Evolutionary conservation across 2,113 vertebrate genomes (phyloP).

Genomic region (Coptodon rendalli): DNA sequence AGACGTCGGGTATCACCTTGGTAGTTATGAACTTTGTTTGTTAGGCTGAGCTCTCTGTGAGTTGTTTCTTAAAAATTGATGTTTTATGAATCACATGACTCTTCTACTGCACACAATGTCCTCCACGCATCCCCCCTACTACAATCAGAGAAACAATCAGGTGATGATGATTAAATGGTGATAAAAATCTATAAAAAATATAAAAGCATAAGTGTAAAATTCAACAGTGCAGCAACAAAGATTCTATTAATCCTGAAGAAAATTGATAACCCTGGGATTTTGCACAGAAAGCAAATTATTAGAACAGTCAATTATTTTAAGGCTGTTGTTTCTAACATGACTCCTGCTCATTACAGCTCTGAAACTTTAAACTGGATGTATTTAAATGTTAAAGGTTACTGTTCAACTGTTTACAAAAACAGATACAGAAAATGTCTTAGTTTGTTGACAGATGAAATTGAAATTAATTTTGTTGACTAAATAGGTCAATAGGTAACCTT

Average conservation of each 20-base stretch:
- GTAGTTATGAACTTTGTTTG: background rate
- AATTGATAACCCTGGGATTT: background rate
- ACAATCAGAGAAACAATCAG: background rate
- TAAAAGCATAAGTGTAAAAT: background rate
- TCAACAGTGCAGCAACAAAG: background rate
- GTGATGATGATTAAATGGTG: background rate
- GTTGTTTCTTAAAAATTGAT: background rate
- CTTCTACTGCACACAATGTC: background rate
- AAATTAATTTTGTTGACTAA: background rate
- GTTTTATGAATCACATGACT: background rate
- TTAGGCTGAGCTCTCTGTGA: background rate
- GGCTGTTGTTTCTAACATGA: background rate
- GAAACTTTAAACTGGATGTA: background rate
- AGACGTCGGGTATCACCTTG: background rate
- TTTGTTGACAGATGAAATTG: background rate
- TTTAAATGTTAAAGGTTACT: background rate
- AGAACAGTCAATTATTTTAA: background rate
- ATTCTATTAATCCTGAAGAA: background rate
- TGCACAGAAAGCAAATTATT: background rate
- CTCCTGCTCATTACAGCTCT: background rate
- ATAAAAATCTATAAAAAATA: background rate
- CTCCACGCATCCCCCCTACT: background rate
- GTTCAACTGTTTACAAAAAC: background rate
- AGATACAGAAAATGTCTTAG: background rate
- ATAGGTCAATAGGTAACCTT: background rate